Conservation (phyloP, 1,140 invertebrate genomes). For the Aphis gossypii region DNA sequence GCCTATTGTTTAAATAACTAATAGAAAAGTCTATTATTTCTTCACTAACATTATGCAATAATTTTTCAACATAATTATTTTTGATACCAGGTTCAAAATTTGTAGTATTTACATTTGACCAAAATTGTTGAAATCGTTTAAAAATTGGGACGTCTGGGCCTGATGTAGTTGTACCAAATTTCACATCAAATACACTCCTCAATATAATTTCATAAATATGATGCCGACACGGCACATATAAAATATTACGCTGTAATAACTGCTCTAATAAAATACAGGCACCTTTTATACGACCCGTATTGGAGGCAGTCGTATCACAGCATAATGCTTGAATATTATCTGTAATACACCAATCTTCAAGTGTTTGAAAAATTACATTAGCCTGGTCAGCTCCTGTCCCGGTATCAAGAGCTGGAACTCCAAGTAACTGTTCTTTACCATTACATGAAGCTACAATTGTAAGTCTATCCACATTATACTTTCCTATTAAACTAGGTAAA, state of each 20-base stretch:
- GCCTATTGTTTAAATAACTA: slow-evolving; percentile 43
- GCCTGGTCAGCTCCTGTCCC: slow-evolving; percentile 26
- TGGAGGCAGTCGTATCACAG: slow-evolving; percentile 59
- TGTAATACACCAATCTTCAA: slow-evolving; percentile 56
- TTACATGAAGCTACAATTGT: slow-evolving; percentile 23
- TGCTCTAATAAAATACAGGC: slow-evolving; percentile 57
- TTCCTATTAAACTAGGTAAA: slow-evolving; percentile 53
- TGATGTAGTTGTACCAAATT: slow-evolving; percentile 40
- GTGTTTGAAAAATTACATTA: slow-evolving; percentile 1
- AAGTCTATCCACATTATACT: slow-evolving; percentile 10
- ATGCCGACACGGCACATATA: slow-evolving; percentile 60
- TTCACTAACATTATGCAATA: slow-evolving; percentile 32
- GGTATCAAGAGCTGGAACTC: slow-evolving; percentile 6
- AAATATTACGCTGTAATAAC: slow-evolving; percentile 50
- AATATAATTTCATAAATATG: slow-evolving; percentile 60
- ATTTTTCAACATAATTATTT: slow-evolving; percentile 17
- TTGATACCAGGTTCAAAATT: slow-evolving; percentile 58
- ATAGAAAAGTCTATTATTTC: slow-evolving; percentile 42
- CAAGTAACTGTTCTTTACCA: slow-evolving; percentile 31
- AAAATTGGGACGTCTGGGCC: slow-evolving; percentile 59
- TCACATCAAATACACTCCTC: slow-evolving; percentile 43
- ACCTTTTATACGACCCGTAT: slow-evolving; percentile 58
- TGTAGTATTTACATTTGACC: slow-evolving; percentile 59
- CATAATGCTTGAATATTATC: slow-evolving; percentile 57
- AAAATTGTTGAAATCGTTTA: slow-evolving; percentile 55